Evolutionary conservation across 2,113 vertebrate genomes (phyloP).

Genomic region (Crotalus viridis): DNA sequence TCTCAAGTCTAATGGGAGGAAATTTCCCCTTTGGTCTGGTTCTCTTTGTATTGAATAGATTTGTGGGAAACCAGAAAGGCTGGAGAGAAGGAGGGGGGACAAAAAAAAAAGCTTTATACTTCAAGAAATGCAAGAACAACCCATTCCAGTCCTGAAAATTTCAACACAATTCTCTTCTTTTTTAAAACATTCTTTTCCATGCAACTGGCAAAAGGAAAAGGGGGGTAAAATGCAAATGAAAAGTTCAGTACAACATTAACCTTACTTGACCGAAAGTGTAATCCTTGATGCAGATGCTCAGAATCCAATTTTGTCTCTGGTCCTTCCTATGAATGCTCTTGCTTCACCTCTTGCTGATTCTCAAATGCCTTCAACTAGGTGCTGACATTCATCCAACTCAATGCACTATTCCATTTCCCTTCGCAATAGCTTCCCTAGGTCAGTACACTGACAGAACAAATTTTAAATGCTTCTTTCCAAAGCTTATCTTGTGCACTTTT

Average conservation of each 20-base stretch:
- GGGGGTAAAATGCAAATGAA: background rate
- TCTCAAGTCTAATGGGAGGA: background rate
- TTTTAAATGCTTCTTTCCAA: background rate
- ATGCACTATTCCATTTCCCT: conserved; percentile 25
- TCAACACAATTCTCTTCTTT: background rate
- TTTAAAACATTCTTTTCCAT: background rate
- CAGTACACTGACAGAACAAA: background rate
- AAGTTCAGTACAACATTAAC: background rate
- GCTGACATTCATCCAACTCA: background rate
- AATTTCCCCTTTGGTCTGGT: background rate
- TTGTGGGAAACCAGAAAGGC: background rate
- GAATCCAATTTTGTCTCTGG: conserved; percentile 1
- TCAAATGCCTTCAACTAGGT: background rate
- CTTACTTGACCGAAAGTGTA: background rate
- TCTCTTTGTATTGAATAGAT: background rate
- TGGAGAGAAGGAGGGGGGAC: background rate
- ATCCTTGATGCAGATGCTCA: background rate
- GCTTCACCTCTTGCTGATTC: background rate
- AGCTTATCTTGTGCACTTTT: background rate
- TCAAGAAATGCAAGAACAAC: background rate
- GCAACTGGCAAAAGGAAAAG: background rate
- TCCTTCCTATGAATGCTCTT: background rate
- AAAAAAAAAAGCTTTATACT: background rate
- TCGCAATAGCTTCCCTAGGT: conserved; percentile 12
- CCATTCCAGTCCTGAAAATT: background rate